Evolutionary conservation across 2,113 vertebrate genomes (phyloP).

Genomic region (Pterocles orientalis): DNA sequence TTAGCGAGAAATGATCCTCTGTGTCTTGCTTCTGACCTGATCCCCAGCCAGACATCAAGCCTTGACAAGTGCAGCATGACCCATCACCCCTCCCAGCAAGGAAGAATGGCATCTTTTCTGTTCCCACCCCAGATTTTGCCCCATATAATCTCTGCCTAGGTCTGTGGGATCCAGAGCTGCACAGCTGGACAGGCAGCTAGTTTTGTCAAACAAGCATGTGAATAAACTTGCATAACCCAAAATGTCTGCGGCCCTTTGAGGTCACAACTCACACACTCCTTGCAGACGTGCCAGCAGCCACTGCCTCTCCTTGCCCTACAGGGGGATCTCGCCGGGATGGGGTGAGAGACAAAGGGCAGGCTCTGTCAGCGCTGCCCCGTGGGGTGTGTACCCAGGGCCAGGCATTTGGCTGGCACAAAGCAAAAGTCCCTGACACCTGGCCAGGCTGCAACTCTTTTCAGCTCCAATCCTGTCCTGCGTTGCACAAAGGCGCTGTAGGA

Average conservation of each 20-base stretch:
- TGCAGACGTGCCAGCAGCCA: neutral
- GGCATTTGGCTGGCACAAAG: neutral
- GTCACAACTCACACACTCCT: neutral
- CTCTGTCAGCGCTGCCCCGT: neutral
- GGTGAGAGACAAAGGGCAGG: neutral
- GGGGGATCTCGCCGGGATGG: neutral
- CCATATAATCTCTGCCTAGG: neutral
- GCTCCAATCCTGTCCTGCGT: rapidly evolving
- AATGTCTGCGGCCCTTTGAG: neutral
- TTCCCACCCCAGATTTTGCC: neutral
- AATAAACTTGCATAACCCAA: neutral
- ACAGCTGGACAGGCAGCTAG: neutral
- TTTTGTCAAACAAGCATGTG: neutral
- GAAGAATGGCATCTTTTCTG: neutral
- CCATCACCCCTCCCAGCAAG: neutral
- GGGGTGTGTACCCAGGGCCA: neutral
- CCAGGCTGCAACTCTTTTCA: neutral
- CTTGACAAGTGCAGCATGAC: neutral
- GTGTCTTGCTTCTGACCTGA: neutral
- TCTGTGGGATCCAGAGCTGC: neutral
- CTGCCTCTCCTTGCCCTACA: neutral
- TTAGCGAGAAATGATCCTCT: neutral
- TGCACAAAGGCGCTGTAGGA: neutral
- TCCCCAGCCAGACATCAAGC: neutral
- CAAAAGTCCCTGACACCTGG: neutral